Evolutionary conservation across 2,888 invertebrate species (phyloP).

Genomic region (Philhelius pedissequus): DNA sequence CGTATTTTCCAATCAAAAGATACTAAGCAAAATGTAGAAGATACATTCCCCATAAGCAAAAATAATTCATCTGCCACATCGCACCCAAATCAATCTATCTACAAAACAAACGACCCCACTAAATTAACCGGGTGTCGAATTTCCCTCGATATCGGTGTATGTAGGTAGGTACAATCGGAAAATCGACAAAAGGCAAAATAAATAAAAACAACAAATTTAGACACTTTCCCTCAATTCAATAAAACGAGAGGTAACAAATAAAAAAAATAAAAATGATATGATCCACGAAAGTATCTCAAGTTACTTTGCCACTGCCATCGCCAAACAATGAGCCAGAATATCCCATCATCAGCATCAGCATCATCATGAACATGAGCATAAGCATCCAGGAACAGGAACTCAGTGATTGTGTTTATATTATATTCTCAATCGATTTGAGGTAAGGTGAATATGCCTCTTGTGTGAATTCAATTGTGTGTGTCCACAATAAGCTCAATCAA

Average conservation of each 20-base stretch:
- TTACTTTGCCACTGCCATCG: conserved; percentile 27
- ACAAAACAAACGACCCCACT: not conserved
- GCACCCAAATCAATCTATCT: not conserved
- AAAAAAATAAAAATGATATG: not conserved
- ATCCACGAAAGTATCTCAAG: conserved; percentile 52
- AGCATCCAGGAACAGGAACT: conserved; percentile 23
- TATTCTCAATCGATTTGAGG: conserved; percentile 56
- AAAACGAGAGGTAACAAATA: not conserved
- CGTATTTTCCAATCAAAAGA: conserved; percentile 54
- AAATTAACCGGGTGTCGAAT: conserved; percentile 35
- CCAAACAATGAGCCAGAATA: conserved; percentile 36
- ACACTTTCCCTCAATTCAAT: conserved; percentile 36
- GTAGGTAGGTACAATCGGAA: not conserved
- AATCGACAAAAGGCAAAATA: conserved; percentile 40
- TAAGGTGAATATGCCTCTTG: conserved; percentile 48
- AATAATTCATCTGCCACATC: not conserved
- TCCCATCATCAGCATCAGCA: not conserved
- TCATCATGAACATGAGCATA: not conserved
- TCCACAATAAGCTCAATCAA: conserved; percentile 68
- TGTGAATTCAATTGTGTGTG: conserved; percentile 62
- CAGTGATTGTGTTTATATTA: conserved; percentile 51
- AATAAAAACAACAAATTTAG: conserved; percentile 46
- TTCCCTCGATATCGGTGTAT: no score
- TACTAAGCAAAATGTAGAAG: not conserved
- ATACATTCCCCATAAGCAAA: conserved; percentile 29